Evolutionary conservation across 92 coral and sea anemone species (phyloP), one percentile per base, ranked within the genome.

Genomic region (Parazoanthus swiftii): DNA sequence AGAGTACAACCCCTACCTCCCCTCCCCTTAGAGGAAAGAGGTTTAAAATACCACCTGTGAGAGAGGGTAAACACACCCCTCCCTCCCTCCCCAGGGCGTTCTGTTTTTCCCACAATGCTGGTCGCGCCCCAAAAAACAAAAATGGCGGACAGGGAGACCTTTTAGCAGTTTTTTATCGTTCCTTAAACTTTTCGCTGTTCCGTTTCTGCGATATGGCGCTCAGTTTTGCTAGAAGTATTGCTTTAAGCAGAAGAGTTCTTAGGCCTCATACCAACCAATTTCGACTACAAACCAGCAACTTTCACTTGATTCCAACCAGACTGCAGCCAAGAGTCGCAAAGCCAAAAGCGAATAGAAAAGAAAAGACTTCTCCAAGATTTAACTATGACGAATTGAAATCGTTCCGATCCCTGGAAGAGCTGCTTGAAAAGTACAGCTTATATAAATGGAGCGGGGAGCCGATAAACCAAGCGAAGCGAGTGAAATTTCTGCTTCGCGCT

Each of bases 391-490:
- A 84, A 35, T 43, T 65, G 68, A 82, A 75, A 56, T 37, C 85
- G 35, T 65, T 72, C 26, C 78, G 35, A 7, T 59, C 79, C 73
- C 81, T 36, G 25, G 15, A 35, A 42, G 88, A 92, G 81, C 74
- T 92, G 66, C 76, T 92, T 23, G 90, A 86, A 71, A 75, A 81
- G 33, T 92, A 92, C 36, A 42, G 86, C 54, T 36, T 79, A 66
- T 85, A 82, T 80, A 88, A 91, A 74, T 78, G 79, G 15, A 42
- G 91, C 10, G 82, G 82, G 50, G 67, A 76, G 10, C 54, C 72
- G 72, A 35, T 58, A 48, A 86, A 43, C 35, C 89, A 58, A 14
- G 56, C 89, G 48, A 77, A 56, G 58, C 81, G 82, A n/a, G 83
- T 86, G 66, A 76, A 36, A 76, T 58, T 86, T 75, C 75, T 86